Evolutionary conservation across 2,888 invertebrate genomes (phyloP), one percentile per base, ranked within the genome.

Genomic region (Tetragonisca angustula): DNA sequence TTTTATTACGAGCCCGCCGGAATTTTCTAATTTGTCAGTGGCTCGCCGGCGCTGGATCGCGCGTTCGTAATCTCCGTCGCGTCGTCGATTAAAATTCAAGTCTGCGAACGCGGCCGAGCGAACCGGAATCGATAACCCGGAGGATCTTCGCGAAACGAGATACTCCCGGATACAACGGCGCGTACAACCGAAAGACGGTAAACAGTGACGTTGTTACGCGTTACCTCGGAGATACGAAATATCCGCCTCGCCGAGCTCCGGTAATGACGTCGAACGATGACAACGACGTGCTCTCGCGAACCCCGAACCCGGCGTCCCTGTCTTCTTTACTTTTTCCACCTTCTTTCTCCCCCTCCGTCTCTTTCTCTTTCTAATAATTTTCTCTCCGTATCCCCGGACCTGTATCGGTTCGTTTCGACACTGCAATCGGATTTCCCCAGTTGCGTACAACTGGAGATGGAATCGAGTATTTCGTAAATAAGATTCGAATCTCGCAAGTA

Each of bases 261-360:
- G 75, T 89, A 88, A 89, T 85, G 88, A 88, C 84, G 87, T 88
- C 83, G 86, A 84, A 72, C 79, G 72, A 83, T 83, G 70, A 68
- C 80, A 79, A 83, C 83, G 80, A 78, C 75, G 67, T 73, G 71
- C 65, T 69, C 70, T 59, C 61, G 67, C 67, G 64, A 69, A 56
- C 27, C 27, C 5, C 67, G 21, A 64, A 43, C n/a, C 19, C 27
- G 50, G 2, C 68, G 1, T 49, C 9, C 17, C 59, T 43, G 1
- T 9, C 36, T 50, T 11, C 15, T 4, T 19, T 24, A 13, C 3
- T n/a, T 15, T 59, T n/a, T 32, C 21, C 54, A 3, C 36, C 24
- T 4, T 43, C 32, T 27, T 27, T 27, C 65, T 17, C 24, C 56
- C 19, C 32, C 3, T 0, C 32, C 70, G 54, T 68, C 50, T 32